phyloP scores from a whole-genome alignment of 2,113 vertebrate genomes.

The Stigmatopora nigra region DNA sequence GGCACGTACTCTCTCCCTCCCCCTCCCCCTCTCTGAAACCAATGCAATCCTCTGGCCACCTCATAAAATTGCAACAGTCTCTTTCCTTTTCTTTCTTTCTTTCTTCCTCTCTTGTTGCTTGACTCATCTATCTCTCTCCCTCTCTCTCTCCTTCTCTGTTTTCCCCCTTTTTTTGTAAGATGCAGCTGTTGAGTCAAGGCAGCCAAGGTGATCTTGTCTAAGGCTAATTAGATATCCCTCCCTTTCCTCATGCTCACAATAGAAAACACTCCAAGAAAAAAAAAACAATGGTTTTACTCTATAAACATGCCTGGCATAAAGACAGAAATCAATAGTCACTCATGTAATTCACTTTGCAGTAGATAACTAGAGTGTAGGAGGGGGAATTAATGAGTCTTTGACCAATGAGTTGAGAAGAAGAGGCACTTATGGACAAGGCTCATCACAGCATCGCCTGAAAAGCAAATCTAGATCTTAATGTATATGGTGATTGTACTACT shows the following conservation, averaged over 20 bases:
- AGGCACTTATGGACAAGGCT: conserved; percentile 22
- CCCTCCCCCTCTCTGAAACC: no score
- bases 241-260: conserved; percentile 33
- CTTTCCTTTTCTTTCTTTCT: background rate
- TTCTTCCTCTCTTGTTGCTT: background rate
- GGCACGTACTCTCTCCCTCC: background rate
- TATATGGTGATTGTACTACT: background rate
- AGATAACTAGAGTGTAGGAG: conserved; percentile 40
- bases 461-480: background rate
- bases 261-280: conserved; percentile 38
- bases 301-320: conserved; percentile 50
- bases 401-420: conserved; percentile 33
- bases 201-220: conserved; percentile 42
- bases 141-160: background rate
- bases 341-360: conserved; percentile 57
- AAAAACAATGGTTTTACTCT: conserved; percentile 57
- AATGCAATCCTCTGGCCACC: no score
- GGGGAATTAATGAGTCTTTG: conserved; percentile 30
- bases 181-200: conserved; percentile 24
- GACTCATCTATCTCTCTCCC: no score
- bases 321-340: conserved; percentile 64
- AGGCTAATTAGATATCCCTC: conserved; percentile 48
- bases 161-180: background rate
- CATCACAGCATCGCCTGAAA: conserved; percentile 18
- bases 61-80: no score